phyloP scores from a whole-genome alignment of 2,113 vertebrate genomes.

The Halichoeres trimaculatus region DNA sequence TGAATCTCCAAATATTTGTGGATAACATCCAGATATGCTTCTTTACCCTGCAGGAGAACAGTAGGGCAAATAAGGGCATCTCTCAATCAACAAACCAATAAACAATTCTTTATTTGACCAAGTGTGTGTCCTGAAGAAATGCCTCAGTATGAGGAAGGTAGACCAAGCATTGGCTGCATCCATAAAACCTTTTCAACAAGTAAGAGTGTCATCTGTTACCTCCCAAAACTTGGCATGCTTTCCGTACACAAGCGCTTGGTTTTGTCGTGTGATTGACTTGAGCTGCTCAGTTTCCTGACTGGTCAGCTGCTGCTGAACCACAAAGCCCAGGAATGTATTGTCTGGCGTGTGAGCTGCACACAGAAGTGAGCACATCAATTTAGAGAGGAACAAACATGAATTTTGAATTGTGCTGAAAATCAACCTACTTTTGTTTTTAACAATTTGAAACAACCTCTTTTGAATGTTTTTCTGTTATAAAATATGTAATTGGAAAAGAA shows the following conservation, averaged over 20 bases:
- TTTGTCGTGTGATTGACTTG: slow-evolving; percentile 14
- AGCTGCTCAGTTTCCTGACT: neutral
- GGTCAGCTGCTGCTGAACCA: slow-evolving; percentile 29
- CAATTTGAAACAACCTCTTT: neutral
- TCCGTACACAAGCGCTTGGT: slow-evolving; percentile 50
- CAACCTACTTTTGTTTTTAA: too few species aligned
- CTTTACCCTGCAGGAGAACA: slow-evolving; percentile 84
- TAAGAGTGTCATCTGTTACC: slow-evolving; percentile 11
- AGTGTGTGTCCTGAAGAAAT: neutral
- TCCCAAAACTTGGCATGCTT: slow-evolving; percentile 28
- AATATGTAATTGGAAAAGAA: neutral
- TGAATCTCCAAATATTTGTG: slow-evolving; percentile 89
- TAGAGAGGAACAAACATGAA: neutral
- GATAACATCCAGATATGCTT: slow-evolving; percentile 87
- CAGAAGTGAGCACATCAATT: neutral
- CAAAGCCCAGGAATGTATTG: slow-evolving; percentile 61
- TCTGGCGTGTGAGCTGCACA: slow-evolving; percentile 48
- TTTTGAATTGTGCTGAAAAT: neutral
- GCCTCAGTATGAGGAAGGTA: too few species aligned
- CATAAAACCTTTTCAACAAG: too few species aligned
- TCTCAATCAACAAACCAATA: too few species aligned
- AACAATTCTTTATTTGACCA: too few species aligned
- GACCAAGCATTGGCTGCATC: neutral
- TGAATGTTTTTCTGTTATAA: too few species aligned
- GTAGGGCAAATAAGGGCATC: neutral